These are phyloP conservation scores for Bombus sibiricus DNA, from an alignment of 1,140 invertebrate genomes.

Conservation along the genomic window DNA sequence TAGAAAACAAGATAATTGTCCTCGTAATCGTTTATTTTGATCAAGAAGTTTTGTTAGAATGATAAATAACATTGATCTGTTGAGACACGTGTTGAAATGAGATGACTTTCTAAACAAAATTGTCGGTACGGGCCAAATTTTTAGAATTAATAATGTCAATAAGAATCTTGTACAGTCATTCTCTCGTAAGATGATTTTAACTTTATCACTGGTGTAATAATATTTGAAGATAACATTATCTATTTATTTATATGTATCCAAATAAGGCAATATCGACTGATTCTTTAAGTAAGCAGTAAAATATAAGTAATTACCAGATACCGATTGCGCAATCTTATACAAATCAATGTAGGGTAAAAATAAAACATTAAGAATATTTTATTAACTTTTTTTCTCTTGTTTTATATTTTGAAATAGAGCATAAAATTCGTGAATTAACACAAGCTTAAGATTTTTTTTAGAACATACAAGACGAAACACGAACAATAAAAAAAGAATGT, in stretches of 20 bases:
- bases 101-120: no score
- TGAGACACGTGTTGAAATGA: no score
- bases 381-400: not conserved
- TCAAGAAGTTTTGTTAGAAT: not conserved
- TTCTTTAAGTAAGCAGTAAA: not conserved
- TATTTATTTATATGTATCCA: not conserved
- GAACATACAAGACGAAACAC: no score
- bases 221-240: not conserved
- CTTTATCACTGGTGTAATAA: not conserved
- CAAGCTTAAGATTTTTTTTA: not conserved
- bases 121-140: not conserved
- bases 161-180: not conserved
- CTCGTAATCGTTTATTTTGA: not conserved
- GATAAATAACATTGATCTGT: no score
- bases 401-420: no score
- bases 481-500: not conserved
- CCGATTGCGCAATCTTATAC: not conserved
- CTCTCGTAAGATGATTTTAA: not conserved
- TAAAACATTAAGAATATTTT: not conserved
- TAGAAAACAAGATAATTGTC: not conserved
- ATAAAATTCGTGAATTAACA: no score
- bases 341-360: not conserved
- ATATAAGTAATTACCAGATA: not conserved
- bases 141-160: not conserved
- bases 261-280: not conserved